phyloP scores from a whole-genome alignment of 1,140 invertebrate genomes.

The Drosophila yakuba region DNA sequence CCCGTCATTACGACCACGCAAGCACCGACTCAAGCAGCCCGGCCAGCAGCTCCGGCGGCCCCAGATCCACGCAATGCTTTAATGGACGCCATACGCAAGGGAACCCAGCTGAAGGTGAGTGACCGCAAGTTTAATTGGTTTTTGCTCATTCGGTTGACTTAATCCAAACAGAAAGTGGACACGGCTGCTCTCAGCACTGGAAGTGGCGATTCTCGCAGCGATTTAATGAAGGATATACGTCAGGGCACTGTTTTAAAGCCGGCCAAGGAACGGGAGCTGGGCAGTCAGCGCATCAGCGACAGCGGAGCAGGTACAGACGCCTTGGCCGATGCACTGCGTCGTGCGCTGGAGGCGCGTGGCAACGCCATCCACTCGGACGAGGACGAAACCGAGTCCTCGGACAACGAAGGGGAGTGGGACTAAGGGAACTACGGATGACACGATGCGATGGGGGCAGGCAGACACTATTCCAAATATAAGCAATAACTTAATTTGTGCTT shows the following conservation, averaged over 20 bases:
- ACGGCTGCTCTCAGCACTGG: slow-evolving; percentile 82
- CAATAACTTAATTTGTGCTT: slow-evolving; percentile 77
- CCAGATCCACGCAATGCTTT: slow-evolving; percentile 88
- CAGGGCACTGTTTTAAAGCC: slow-evolving; percentile 91
- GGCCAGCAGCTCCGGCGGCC: slow-evolving; percentile 47
- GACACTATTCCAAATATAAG: slow-evolving; percentile 74
- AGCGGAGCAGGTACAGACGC: slow-evolving; percentile 70
- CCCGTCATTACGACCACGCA: slow-evolving; percentile 75
- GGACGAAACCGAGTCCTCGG: slow-evolving; percentile 72
- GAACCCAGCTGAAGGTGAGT: slow-evolving; percentile 87
- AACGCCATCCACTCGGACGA: slow-evolving; percentile 80
- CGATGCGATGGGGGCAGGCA: slow-evolving; percentile 40
- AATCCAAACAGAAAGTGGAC: slow-evolving; percentile 86
- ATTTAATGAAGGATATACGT: slow-evolving; percentile 92
- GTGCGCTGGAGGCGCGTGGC: slow-evolving; percentile 69
- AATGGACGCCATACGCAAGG: slow-evolving; percentile 91
- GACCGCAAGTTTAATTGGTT: neutral
- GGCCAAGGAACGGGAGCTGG: slow-evolving; percentile 79
- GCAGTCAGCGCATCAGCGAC: slow-evolving; percentile 66
- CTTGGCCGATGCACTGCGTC: slow-evolving; percentile 77
- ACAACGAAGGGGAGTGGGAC: slow-evolving; percentile 83
- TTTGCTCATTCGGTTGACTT: neutral
- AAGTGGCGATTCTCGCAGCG: slow-evolving; percentile 87
- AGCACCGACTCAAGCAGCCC: slow-evolving; percentile 54
- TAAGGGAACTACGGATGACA: slow-evolving; percentile 31